Evolutionary conservation across 2,888 invertebrate genomes (phyloP).

Genomic region (Drosophila peninsularis): DNA sequence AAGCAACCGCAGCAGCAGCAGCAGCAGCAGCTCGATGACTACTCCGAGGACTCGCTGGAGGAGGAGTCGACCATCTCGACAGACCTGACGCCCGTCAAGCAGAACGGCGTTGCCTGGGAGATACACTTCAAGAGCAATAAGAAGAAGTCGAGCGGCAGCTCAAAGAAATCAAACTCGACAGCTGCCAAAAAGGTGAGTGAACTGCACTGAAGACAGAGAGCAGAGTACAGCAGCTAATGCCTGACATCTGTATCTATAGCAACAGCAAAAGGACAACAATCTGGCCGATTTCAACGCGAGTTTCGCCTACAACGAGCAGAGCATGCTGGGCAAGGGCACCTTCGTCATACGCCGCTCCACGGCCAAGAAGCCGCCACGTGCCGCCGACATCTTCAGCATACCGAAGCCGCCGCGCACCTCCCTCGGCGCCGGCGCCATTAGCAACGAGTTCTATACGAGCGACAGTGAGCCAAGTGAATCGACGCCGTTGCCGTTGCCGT

Average conservation of each 20-base stretch:
- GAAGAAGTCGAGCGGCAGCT: constrained; percentile 39
- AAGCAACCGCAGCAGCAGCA: constrained; percentile 52
- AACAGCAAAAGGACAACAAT: constrained; percentile 41
- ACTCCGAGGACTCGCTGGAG: constrained; percentile 94
- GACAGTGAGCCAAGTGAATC: constrained; percentile 72
- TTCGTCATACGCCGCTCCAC: constrained; percentile 88
- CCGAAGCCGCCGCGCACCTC: constrained; percentile 66
- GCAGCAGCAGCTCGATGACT: constrained; percentile 86
- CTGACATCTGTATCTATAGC: not conserved
- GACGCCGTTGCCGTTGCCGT: constrained; percentile 41
- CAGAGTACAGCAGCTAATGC: not conserved
- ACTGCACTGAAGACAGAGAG: not conserved
- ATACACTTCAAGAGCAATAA: constrained; percentile 89
- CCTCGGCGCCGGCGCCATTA: constrained; percentile 58
- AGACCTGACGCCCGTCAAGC: constrained; percentile 88
- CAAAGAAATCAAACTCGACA: constrained; percentile 46
- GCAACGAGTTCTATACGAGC: constrained; percentile 74
- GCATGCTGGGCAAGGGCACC: constrained; percentile 88
- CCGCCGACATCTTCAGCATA: constrained; percentile 72
- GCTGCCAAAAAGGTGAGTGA: constrained; percentile 50
- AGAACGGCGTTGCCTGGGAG: constrained; percentile 94
- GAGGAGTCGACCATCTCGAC: constrained; percentile 86
- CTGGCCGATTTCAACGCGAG: constrained; percentile 61
- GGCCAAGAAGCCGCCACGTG: constrained; percentile 74
- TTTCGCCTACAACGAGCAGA: constrained; percentile 70